Conservation (phyloP, 2,888 invertebrate genomes). For the Drosophila anomalata region DNA sequence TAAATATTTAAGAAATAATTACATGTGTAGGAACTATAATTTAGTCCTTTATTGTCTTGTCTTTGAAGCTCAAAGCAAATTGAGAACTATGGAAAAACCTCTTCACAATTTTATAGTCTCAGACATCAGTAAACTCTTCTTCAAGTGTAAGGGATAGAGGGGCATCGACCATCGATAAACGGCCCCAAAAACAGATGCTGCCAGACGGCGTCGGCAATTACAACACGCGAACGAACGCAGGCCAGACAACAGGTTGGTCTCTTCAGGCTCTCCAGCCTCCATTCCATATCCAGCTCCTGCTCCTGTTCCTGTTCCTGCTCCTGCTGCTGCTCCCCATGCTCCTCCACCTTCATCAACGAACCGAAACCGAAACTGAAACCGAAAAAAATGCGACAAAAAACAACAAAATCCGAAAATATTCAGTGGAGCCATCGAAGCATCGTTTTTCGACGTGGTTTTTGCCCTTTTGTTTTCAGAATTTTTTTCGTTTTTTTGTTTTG, state of each 20-base stretch:
- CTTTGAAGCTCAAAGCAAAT: neutral
- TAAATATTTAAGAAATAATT: neutral
- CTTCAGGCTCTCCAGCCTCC: slow-evolving; percentile 21
- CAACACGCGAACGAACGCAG: slow-evolving; percentile 70
- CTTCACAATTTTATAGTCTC: too few species aligned
- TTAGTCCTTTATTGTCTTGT: neutral
- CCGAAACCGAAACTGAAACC: slow-evolving; percentile 49
- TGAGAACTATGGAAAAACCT: too few species aligned
- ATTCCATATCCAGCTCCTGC: slow-evolving; percentile 3
- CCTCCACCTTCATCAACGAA: slow-evolving; percentile 20
- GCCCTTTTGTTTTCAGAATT: slow-evolving; percentile 48
- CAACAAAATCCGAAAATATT: slow-evolving; percentile 45
- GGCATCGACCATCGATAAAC: slow-evolving; percentile 63
- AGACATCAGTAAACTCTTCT: neutral
- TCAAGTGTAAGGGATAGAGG: slow-evolving; percentile 6
- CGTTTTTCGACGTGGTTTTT: slow-evolving; percentile 53
- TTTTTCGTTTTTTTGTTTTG: slow-evolving; percentile 46
- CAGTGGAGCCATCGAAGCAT: slow-evolving; percentile 20
- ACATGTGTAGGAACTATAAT: too few species aligned
- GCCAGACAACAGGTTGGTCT: slow-evolving; percentile 65
- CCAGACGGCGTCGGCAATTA: slow-evolving; percentile 70
- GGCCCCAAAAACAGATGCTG: slow-evolving; percentile 69
- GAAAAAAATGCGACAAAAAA: slow-evolving; percentile 34
- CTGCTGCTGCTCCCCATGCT: neutral
- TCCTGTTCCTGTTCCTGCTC: slow-evolving; percentile 14